Evolutionary conservation across 2,797 vertebrate species (phyloP).

Genomic region (Protonibea diacanthus): DNA sequence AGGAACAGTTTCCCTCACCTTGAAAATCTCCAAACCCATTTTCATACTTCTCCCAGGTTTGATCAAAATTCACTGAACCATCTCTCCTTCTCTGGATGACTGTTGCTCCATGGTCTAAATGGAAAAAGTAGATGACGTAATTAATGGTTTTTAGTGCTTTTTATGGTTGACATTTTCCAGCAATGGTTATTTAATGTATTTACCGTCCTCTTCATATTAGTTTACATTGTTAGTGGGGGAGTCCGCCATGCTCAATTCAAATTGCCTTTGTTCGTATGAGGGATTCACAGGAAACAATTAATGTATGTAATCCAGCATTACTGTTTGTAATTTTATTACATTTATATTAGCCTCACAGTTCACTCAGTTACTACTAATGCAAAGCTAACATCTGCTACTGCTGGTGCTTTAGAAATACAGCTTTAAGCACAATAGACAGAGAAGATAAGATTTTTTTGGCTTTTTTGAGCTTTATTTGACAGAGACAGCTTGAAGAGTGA

Average conservation of each 20-base stretch:
- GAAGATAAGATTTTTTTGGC: too few species aligned
- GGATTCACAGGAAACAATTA: not conserved
- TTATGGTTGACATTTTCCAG: not conserved
- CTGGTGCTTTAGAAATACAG: not conserved
- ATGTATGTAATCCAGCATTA: not conserved
- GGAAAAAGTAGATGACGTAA: not conserved
- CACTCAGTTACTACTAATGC: not conserved
- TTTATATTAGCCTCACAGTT: not conserved
- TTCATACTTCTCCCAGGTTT: conserved; percentile 91
- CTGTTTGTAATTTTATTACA: not conserved
- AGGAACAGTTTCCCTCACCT: conserved; percentile 77
- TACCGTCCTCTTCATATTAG: not conserved
- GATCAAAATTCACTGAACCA: conserved; percentile 92
- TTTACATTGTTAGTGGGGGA: not conserved
- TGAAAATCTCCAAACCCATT: conserved; percentile 91
- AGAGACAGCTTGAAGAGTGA: too few species aligned
- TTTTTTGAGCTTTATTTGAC: too few species aligned
- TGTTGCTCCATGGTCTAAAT: conserved; percentile 86
- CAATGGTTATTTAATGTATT: not conserved
- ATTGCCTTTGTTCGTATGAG: not conserved
- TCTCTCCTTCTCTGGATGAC: conserved; percentile 90
- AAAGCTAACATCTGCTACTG: not conserved
- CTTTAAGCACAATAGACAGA: not conserved
- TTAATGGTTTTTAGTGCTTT: not conserved
- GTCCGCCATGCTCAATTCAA: not conserved